Conservation (phyloP, 2,797 vertebrate species). For the Lophius americanus region DNA sequence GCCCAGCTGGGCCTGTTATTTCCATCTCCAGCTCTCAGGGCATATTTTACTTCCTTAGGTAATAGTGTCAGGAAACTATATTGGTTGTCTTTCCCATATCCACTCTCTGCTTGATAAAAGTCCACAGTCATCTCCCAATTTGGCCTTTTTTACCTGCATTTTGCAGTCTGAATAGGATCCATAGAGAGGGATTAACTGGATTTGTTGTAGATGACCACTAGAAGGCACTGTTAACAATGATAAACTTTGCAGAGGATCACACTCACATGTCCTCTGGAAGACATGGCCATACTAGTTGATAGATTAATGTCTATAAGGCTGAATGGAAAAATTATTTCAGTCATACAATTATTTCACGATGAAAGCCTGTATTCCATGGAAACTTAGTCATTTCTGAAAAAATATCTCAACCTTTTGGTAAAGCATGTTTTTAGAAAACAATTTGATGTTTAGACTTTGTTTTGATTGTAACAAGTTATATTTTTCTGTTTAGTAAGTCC, state of each 20-base stretch:
- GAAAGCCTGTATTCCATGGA: no score
- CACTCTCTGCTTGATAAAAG: conserved; percentile 42
- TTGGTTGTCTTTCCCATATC: conserved; percentile 26
- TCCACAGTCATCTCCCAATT: conserved; percentile 23
- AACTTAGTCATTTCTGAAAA: no score
- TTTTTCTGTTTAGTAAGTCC: no score
- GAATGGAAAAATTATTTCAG: no score
- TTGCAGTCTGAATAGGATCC: conserved; percentile 27
- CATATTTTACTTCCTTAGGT: conserved; percentile 30
- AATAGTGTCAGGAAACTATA: conserved; percentile 40
- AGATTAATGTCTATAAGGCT: neutral
- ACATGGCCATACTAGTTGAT: conserved; percentile 15
- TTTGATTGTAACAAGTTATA: no score
- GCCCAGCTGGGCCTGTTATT: conserved; percentile 35
- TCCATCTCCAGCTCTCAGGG: conserved; percentile 43
- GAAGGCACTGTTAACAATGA: conserved; percentile 82
- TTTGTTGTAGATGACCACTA: conserved; percentile 70
- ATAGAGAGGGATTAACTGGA: conserved; percentile 2
- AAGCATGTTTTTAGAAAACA: no score
- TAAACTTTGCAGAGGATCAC: conserved; percentile 33
- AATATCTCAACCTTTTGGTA: no score
- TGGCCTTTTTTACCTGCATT: conserved; percentile 22
- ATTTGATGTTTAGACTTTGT: no score
- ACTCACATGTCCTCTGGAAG: conserved; percentile 1
- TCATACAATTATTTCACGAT: no score